A percentile compares a stretch with the other conserved stretches of the same genome.
phyloP scores from a whole-genome alignment of 2,113 vertebrate genomes.

The Percopsis transmontana region DNA sequence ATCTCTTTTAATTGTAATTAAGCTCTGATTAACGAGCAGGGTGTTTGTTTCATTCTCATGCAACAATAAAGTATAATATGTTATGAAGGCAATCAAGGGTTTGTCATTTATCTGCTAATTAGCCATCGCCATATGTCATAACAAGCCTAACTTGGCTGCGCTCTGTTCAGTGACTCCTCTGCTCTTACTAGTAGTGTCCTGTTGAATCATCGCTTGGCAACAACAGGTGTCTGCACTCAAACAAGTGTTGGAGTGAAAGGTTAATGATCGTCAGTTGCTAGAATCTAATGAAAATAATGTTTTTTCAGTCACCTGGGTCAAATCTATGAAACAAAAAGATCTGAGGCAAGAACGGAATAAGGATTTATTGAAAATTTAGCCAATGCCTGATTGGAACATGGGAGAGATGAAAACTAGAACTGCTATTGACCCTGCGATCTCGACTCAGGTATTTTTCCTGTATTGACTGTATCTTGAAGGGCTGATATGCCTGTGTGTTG shows the following conservation, averaged over 20 bases:
- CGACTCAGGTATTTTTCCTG: conserved; percentile 25
- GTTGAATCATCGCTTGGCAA: conserved; percentile 1
- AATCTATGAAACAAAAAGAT: not conserved
- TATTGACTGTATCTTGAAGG: conserved; percentile 9
- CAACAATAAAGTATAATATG: conserved; percentile 59
- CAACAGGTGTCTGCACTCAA: conserved; percentile 25
- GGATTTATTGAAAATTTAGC: not conserved
- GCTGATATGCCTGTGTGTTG: conserved; percentile 19
- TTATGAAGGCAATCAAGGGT: conserved; percentile 66
- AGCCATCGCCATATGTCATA: conserved; percentile 64
- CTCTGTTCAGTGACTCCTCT: conserved; percentile 18
- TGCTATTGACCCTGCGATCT: conserved; percentile 13
- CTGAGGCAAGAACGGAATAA: not conserved
- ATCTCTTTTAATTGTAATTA: conserved; percentile 76
- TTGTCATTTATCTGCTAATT: conserved; percentile 69
- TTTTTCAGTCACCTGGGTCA: not conserved
- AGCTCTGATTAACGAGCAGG: conserved; percentile 68
- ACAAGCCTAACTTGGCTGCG: conserved; percentile 49
- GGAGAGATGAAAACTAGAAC: conserved; percentile 11
- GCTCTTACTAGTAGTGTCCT: not conserved
- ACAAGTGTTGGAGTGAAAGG: not conserved
- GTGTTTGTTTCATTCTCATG: conserved; percentile 58
- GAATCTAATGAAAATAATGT: not conserved
- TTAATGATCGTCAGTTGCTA: too few species aligned
- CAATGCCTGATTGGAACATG: conserved; percentile 10